Evolutionary conservation across 2,888 invertebrate species (phyloP).

Genomic region (Calliopum simillimum): DNA sequence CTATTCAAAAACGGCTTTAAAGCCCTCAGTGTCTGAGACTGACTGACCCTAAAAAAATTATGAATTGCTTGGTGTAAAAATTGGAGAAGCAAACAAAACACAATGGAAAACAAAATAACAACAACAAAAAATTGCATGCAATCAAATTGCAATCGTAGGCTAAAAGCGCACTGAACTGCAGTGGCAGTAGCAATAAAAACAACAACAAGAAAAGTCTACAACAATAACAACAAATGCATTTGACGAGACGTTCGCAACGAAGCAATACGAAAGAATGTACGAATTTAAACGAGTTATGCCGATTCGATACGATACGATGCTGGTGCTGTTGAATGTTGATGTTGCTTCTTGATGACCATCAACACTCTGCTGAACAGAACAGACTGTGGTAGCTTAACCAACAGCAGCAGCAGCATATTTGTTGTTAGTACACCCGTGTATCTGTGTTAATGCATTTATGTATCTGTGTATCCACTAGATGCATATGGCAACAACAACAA

Average conservation of each 20-base stretch:
- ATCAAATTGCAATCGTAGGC: constrained; percentile 1
- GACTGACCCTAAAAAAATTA: constrained; percentile 28
- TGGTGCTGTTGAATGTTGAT: constrained; percentile 18
- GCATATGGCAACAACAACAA: no score
- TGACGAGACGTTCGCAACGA: constrained; percentile 1
- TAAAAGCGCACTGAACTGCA: constrained; percentile 25
- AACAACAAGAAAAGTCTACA: no score
- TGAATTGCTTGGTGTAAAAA: neutral
- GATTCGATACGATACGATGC: neutral
- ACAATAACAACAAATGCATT: neutral
- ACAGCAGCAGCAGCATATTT: constrained; percentile 1
- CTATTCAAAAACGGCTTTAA: no score
- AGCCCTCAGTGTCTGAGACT: constrained; percentile 54
- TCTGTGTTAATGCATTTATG: neutral
- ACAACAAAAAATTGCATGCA: constrained; percentile 31
- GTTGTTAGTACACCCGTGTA: constrained; percentile 13
- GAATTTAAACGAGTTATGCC: neutral
- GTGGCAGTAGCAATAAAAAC: neutral
- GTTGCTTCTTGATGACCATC: constrained; percentile 15
- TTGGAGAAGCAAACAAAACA: no score
- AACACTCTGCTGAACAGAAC: constrained; percentile 17
- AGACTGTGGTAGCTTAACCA: neutral
- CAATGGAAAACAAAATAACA: neutral
- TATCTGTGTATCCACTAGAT: neutral
- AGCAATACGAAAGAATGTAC: neutral